Evolutionary conservation across 2,113 vertebrate genomes (phyloP).

Genomic region (Carettochelys insculpta): DNA sequence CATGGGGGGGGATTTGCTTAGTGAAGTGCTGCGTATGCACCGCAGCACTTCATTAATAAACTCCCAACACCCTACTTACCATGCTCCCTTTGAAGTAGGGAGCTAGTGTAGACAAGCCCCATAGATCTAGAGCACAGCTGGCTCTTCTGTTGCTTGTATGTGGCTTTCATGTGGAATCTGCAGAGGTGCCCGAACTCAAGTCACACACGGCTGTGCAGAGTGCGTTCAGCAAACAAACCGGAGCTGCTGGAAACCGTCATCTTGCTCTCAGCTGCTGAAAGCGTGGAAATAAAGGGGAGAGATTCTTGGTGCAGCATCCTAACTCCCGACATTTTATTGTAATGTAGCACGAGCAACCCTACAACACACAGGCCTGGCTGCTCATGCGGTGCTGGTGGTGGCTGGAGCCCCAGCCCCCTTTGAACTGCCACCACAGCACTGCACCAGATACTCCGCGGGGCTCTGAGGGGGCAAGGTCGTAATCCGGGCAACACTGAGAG

Average conservation of each 20-base stretch:
- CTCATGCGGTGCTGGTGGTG: no score
- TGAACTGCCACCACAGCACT: no score
- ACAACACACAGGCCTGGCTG: neutral
- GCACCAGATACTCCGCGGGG: no score
- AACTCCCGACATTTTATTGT: neutral
- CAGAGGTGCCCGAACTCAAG: neutral
- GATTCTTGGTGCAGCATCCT: neutral
- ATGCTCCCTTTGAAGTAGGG: no score
- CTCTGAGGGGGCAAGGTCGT: no score
- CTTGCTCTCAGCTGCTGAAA: neutral
- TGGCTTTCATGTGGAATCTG: neutral
- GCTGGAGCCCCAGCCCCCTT: no score
- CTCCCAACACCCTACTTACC: no score
- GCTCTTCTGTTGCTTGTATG: neutral
- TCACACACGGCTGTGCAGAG: neutral
- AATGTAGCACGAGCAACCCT: neutral
- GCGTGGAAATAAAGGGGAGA: neutral
- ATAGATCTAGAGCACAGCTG: neutral
- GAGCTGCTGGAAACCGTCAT: neutral
- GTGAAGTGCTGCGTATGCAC: no score
- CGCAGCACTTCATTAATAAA: no score
- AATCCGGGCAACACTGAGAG: no score
- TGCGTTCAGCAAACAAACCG: neutral
- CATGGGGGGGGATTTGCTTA: no score
- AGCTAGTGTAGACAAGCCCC: no score